Percentiles rank a stretch among this genome's conserved stretches.
Evolutionary conservation across 2,888 invertebrate genomes (phyloP).

Genomic region (Stramonita haemastoma): DNA sequence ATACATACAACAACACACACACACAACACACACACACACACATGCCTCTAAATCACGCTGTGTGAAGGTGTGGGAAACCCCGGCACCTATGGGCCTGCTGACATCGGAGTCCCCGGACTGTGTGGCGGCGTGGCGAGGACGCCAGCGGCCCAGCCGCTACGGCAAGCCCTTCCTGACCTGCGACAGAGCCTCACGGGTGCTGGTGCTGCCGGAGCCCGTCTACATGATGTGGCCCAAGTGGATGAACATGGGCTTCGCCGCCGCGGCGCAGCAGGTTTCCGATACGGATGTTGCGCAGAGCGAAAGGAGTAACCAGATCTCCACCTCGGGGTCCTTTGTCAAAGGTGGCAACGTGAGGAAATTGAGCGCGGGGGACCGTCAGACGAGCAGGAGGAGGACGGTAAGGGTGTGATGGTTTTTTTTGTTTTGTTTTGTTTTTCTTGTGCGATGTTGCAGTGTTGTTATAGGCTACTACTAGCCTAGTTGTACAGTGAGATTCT

Average conservation of each 20-base stretch:
- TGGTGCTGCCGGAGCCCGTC: not conserved
- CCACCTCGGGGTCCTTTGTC: not conserved
- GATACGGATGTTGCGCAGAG: not conserved
- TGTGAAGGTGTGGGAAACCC: not conserved
- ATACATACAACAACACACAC: not conserved
- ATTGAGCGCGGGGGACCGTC: too few species aligned
- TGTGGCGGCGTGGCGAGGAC: not conserved
- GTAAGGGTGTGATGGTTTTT: too few species aligned
- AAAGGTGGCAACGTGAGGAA: too few species aligned
- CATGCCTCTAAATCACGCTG: not conserved
- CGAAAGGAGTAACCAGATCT: not conserved
- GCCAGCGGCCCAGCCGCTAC: not conserved
- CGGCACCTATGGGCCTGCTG: not conserved
- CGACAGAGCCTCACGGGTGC: not conserved
- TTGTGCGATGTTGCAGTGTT: too few species aligned
- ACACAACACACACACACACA: too few species aligned
- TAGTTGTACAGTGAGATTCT: too few species aligned
- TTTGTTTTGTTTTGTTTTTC: too few species aligned
- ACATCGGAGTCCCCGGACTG: slow-evolving; percentile 16
- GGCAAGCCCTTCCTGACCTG: slow-evolving; percentile 12
- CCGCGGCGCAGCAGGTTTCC: not conserved
- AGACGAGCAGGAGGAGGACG: too few species aligned
- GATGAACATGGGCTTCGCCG: not conserved
- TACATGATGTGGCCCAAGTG: not conserved
- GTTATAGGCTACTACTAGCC: too few species aligned